Conservation (phyloP, 2,888 invertebrate species). For the Hyposoter dolosus region DNA sequence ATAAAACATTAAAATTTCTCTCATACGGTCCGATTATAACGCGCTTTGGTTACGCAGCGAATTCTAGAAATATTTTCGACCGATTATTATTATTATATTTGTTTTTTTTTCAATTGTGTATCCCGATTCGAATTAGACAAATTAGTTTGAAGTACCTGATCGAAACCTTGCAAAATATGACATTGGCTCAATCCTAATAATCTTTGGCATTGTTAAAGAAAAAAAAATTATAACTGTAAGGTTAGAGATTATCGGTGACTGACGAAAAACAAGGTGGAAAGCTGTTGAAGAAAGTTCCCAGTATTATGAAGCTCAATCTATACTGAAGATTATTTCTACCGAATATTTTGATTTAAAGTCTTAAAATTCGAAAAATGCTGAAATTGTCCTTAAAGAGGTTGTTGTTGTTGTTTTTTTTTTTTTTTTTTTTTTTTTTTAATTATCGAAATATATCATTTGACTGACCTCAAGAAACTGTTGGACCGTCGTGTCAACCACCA, state of each 20-base stretch:
- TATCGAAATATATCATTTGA: conserved; percentile 63
- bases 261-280: background rate
- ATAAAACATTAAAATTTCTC: background rate
- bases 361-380: background rate
- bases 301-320: background rate
- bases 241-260: background rate
- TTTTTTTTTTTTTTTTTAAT: background rate
- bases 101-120: background rate
- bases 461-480: conserved; percentile 94
- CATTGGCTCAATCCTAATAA: background rate
- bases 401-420: background rate
- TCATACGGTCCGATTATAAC: background rate
- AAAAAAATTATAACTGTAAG: background rate
- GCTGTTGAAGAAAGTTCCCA: background rate
- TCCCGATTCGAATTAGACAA: background rate
- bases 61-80: background rate
- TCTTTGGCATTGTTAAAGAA: background rate
- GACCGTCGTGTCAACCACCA: conserved; percentile 96
- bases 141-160: background rate
- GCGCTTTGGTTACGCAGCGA: background rate
- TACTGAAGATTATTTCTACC: background rate
- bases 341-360: background rate
- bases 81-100: background rate
- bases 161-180: conserved; percentile 48
- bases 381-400: background rate